Percentiles rank a stretch among this genome's conserved stretches.
These are phyloP conservation scores for Drosophila flavopinicola DNA, from an alignment of 2,888 invertebrate genomes.

Conservation along the genomic window DNA sequence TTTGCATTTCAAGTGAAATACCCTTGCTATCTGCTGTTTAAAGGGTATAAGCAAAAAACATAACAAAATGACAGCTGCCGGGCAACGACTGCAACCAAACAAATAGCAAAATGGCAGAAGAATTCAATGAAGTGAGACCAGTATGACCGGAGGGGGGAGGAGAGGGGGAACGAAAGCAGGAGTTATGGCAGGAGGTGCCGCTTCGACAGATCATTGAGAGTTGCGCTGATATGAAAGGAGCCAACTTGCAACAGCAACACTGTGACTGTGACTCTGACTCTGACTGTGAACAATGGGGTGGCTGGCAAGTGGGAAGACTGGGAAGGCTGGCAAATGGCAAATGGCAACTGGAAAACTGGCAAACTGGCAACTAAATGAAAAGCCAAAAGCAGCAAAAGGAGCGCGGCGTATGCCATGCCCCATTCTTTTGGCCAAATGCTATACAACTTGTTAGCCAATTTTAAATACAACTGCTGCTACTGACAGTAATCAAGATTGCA, in stretches of 20 bases:
- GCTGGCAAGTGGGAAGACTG: constrained; percentile 12
- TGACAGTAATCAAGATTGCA: constrained; percentile 81
- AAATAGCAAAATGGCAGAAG: constrained; percentile 32
- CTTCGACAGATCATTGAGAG: constrained; percentile 39
- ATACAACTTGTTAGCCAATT: constrained; percentile 75
- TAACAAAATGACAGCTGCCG: no score
- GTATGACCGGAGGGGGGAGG: no score
- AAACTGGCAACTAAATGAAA: constrained; percentile 65
- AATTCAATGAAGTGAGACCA: constrained; percentile 20
- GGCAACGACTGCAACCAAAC: constrained; percentile 29
- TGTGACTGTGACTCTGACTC: constrained; percentile 28
- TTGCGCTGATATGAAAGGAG: constrained; percentile 41
- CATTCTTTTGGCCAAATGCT: constrained; percentile 52
- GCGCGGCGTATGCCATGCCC: constrained; percentile 17
- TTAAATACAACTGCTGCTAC: constrained; percentile 78
- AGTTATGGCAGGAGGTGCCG: constrained; percentile 6
- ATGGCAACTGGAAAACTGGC: constrained; percentile 24
- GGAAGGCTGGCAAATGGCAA: no score
- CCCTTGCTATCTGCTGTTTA: no score
- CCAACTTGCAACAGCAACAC: constrained; percentile 16
- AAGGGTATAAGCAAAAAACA: constrained; percentile 14
- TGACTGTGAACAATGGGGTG: constrained; percentile 25
- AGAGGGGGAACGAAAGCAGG: neutral
- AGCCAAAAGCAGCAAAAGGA: constrained; percentile 52
- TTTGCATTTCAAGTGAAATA: neutral